Conservation (phyloP, 53 echinoderm and acorn worm species). For the Antedon mediterranea region DNA sequence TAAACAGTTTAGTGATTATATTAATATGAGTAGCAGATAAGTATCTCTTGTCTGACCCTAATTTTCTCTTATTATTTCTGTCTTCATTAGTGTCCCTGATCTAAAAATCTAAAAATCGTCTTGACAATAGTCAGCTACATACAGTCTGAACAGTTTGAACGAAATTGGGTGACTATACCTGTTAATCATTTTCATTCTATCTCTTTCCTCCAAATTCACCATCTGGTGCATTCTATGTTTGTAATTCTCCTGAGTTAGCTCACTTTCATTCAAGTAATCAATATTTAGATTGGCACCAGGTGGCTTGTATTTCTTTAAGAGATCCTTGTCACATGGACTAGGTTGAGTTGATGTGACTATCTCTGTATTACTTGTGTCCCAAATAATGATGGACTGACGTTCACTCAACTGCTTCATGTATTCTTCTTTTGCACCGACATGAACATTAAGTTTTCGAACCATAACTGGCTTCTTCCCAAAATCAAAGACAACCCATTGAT, state of each 20-base stretch:
- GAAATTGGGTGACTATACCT: constrained; percentile 27
- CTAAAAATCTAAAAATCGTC: no score
- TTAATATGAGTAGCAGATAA: no score
- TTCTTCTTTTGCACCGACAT: constrained; percentile 21
- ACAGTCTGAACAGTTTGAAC: no score
- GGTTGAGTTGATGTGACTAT: background rate
- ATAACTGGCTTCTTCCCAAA: constrained; percentile 51
- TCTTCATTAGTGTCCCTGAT: no score
- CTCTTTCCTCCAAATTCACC: constrained; percentile 67
- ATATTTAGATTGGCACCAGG: constrained; percentile 35
- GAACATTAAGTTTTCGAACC: constrained; percentile 37
- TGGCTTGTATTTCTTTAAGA: constrained; percentile 34
- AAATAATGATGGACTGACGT: constrained; percentile 30
- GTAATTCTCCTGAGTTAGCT: constrained; percentile 41
- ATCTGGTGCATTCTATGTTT: constrained; percentile 76
- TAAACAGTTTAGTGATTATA: no score
- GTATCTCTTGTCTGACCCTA: no score
- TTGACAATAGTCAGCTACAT: no score
- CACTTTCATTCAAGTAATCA: constrained; percentile 24
- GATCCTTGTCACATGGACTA: constrained; percentile 4
- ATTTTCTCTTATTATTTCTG: no score
- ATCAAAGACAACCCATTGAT: constrained; percentile 93
- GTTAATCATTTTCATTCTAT: constrained; percentile 45
- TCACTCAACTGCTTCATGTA: constrained; percentile 1
- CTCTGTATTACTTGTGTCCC: constrained; percentile 62